Conservation (phyloP, 2,888 invertebrate species). For the Clunio marinus region DNA sequence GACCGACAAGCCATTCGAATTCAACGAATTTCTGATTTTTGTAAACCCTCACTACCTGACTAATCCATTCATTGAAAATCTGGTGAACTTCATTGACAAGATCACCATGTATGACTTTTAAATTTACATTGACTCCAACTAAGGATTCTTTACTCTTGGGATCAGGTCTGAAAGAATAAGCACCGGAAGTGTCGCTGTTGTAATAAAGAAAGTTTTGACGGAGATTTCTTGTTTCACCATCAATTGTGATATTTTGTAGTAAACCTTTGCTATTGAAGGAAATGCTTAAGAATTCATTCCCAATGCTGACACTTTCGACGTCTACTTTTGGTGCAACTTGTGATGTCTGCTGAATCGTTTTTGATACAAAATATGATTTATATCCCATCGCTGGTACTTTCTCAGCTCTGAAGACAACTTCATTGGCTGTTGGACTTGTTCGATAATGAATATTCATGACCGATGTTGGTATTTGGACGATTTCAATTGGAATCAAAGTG, state of each 20-base stretch:
- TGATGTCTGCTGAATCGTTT: no score
- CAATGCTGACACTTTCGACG: slow-evolving; percentile 30
- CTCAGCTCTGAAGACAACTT: slow-evolving; percentile 59
- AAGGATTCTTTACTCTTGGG: slow-evolving; percentile 42
- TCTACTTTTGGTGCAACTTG: no score
- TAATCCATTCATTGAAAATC: slow-evolving; percentile 59
- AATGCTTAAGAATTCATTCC: slow-evolving; percentile 45
- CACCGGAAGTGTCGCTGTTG: slow-evolving; percentile 60
- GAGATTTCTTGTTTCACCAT: slow-evolving; percentile 48
- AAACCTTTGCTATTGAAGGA: slow-evolving; percentile 45
- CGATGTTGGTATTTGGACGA: slow-evolving; percentile 1
- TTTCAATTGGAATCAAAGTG: slow-evolving; percentile 40
- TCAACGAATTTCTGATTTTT: slow-evolving; percentile 52
- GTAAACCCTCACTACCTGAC: slow-evolving; percentile 59
- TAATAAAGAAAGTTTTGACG: slow-evolving; percentile 58
- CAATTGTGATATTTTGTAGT: slow-evolving; percentile 51
- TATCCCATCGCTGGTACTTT: slow-evolving; percentile 57
- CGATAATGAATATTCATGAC: slow-evolving; percentile 46
- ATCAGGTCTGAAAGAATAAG: slow-evolving; percentile 61
- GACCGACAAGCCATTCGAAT: slow-evolving; percentile 62
- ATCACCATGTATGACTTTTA: slow-evolving; percentile 48
- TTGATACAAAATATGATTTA: slow-evolving; percentile 51
- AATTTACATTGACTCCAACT: slow-evolving; percentile 41
- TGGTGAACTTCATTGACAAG: slow-evolving; percentile 63
- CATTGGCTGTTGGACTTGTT: slow-evolving; percentile 57